Percentiles rank a stretch among this genome's conserved stretches.
Evolutionary conservation across 2,797 vertebrate species (phyloP).

Genomic region (Gouania willdenowi): DNA sequence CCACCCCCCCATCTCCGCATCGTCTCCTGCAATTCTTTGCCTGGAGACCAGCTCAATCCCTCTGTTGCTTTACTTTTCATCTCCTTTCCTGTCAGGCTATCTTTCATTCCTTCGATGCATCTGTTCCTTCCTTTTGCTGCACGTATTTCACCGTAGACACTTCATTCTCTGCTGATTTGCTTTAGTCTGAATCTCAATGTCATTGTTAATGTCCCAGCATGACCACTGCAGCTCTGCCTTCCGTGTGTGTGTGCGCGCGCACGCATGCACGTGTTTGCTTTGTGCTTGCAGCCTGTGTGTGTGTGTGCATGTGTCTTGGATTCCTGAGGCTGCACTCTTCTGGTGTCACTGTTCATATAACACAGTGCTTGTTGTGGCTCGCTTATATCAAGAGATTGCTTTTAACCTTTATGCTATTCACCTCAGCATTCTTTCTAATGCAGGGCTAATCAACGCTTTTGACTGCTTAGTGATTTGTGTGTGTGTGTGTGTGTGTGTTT

Average conservation of each 20-base stretch:
- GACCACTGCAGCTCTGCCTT: conserved; percentile 48
- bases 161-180: conserved; percentile 27
- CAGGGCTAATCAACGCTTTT: conserved; percentile 41
- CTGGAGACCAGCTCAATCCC: conserved; percentile 56
- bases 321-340: conserved; percentile 57
- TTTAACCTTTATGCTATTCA: conserved; percentile 51
- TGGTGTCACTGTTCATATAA: conserved; percentile 70
- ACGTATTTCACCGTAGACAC: conserved; percentile 32
- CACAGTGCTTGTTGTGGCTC: conserved; percentile 57
- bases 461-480: conserved; percentile 48
- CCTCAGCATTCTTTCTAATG: conserved; percentile 18
- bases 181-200: conserved; percentile 64
- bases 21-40: conserved; percentile 42
- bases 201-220: conserved; percentile 60
- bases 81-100: conserved; percentile 43
- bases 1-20: conserved; percentile 1
- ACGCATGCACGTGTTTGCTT: too few species aligned
- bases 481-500: too few species aligned
- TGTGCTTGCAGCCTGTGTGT: conserved; percentile 24
- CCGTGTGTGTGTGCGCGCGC: conserved; percentile 16
- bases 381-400: conserved; percentile 57
- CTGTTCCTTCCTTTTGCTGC: conserved; percentile 24
- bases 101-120: conserved; percentile 30
- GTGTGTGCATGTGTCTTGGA: conserved; percentile 46
- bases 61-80: conserved; percentile 43